Base-by-base conservation (phyloP, 2,888 invertebrate species). In the Schizaphis graminum region DNA sequence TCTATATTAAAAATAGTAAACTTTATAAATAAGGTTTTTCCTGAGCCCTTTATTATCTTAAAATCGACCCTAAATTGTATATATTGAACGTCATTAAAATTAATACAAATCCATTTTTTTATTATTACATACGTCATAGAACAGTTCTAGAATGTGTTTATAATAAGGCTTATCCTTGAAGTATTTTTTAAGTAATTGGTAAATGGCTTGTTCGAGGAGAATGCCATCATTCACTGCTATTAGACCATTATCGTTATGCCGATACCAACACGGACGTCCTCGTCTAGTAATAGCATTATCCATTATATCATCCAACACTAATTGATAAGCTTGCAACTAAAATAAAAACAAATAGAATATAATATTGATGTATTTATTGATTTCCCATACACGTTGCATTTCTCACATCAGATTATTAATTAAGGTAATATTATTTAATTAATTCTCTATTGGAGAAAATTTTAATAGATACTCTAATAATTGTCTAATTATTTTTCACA, bases 251-350 rank as follows among this genome's bases (percentile, higher is more conserved):
- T 95, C 95, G 0, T 98, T 97, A 21, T 97, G 96, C 91, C 97
- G 97, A 96, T 99, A 98, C 99, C 99, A 99, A 96, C 99, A 99
- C 0, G 97, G 97, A 94, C 97, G 97, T 4, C 99, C 99, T 94
- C 99, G 97, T 57, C 99, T 97, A 94, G 97, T 97, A 95, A 97
- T 96, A 0, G 98, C 97, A 44, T 97, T 96, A 96, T 99, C 99
- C 97, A 99, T 98, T 47, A 99, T 97, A 96, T 99, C 99, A 96
- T 99, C 99, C 47, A 97, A 96, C 3, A 99, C 97, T 61, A 99
- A 96, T 95, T 98, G 98, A 95, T 97, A 98, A 24, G 98, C 97
- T 96, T 99, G 99, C 93, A 98, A 96, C 99, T 99, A 96, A 56
- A 96, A 96, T 95, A 87, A 84, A 47, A 24, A 88, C 0, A 5